Base-by-base conservation (phyloP, 1,140 invertebrate genomes). In the Calliopsis andreniformis region DNA sequence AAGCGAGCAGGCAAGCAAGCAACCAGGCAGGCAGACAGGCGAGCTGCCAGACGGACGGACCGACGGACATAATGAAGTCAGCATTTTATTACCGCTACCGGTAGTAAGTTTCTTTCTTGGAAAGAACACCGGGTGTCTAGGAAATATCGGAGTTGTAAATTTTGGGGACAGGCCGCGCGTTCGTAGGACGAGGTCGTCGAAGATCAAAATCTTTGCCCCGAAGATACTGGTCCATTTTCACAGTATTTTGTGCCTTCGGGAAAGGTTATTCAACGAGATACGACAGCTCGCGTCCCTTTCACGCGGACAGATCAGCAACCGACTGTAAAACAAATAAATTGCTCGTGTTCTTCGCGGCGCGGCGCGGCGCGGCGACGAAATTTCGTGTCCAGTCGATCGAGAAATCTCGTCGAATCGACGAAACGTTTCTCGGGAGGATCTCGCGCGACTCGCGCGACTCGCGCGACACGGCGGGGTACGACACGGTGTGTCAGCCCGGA, bases 401-500 rank as follows among this genome's bases (percentile, higher is more conserved):
- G 68, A 81, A 66, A 59, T 62, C 45, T 51, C 56, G 58, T 32
- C 63, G 69, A 68, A 61, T 82, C 81, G 81, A 82, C 56, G 79
- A 69, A 73, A 81, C 72, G 81, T 58, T 64, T 80, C 70, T 76
- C 58, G 55, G 39, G 62, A 49, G 39, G 23, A 42, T 62, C n/a
- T n/a, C n/a, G n/a, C n/a, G n/a, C n/a, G n/a, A n/a, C n/a, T n/a
- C n/a, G n/a, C n/a, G n/a, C n/a, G n/a, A n/a, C n/a, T n/a, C n/a
- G n/a, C n/a, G n/a, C 32, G 53, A 70, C 35, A 47, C 7, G 39
- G 23, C 25, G 23, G 6, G 25, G 35, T 10, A 10, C 35, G 35
- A 39, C 35, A 42, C 20, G 10, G 16, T 25, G 59, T 0, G 55
- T 69, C 79, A 51, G 47, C 53, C 61, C 63, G 75, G 81, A 82